Base-by-base conservation (phyloP, 2,797 vertebrate genomes). In the Furcifer pardalis region DNA sequence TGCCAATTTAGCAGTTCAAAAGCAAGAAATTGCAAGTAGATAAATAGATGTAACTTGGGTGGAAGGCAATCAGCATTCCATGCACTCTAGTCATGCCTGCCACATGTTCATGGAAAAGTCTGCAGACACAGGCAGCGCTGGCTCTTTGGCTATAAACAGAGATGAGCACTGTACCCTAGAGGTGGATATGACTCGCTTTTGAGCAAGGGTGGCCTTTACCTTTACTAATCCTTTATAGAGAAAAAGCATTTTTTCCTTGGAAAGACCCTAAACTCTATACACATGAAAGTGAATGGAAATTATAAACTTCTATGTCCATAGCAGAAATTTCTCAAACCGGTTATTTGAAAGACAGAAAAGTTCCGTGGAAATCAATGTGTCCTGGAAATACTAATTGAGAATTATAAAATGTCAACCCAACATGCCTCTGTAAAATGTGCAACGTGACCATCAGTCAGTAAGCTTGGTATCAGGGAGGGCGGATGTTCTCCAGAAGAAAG, bases 371-470 rank as follows among this genome's bases (percentile, higher is more conserved):
- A 46, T 15, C 89, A 89, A 79, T 86, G 79, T 85, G 79, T 79
- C 52, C 86, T 63, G 87, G 84, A 65, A 56, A 79, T 23, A 84
- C 75, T 79, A 75, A 84, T 90, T 91, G 81, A 91, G 90, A 91
- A 80, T 90, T 87, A 90, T 90, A 60, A 91, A 60, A 91, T 90
- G 87, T 92, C 87, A 60, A 52, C 66, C 35, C 65, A n/a, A 86
- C 88, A 91, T 91, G 86, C 42, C 84, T 49, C n/a, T 60, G 86
- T 86, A 90, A 92, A 77, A 91, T 91, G 88, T 91, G 90, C 72
- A 84, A 84, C 82, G 79, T 84, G 91, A 73, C 77, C 79, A 84
- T 66, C 74, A 85, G 88, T 74, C 78, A 72, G 62, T 86, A 86
- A 37, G 75, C 68, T 77, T 62, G 56, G 65, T 88, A 78, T 91